Percentiles rank a stretch among this genome's conserved stretches.
These are phyloP conservation scores for Diorhabda sublineata DNA, from an alignment of 1,140 invertebrate species.

Conservation along the genomic window DNA sequence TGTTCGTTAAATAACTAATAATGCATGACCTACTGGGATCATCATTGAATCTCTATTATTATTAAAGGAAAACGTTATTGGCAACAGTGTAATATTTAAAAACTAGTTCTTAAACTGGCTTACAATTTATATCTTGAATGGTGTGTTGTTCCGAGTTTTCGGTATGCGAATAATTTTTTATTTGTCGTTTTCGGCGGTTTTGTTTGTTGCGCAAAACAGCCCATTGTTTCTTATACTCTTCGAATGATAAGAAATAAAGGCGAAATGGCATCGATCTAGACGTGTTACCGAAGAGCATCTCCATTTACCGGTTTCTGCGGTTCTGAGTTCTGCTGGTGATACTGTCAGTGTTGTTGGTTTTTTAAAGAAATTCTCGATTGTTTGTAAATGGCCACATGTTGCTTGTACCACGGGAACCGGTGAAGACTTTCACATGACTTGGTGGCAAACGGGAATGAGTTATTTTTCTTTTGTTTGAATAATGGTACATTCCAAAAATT, in stretches of 20 bases:
- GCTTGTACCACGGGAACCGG: constrained; percentile 1
- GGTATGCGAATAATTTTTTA: constrained; percentile 7
- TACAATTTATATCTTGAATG: constrained; percentile 8
- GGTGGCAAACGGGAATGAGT: not conserved
- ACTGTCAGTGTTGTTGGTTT: constrained; percentile 5
- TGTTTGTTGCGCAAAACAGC: constrained; percentile 10
- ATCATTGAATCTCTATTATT: too few relatives aligned
- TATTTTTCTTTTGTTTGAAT: not conserved
- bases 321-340: not conserved
- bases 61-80: not conserved
- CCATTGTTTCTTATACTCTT: constrained; percentile 13
- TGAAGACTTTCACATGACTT: not conserved
- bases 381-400: not conserved
- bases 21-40: too few relatives aligned
- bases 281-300: constrained; percentile 9
- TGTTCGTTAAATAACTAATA: too few relatives aligned
- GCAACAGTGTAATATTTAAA: not conserved
- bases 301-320: constrained; percentile 12
- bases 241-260: constrained; percentile 6
- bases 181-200: constrained; percentile 12
- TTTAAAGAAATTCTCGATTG: not conserved
- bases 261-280: not conserved
- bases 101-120: constrained; percentile 11
- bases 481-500: too few relatives aligned
- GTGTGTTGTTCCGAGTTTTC: constrained; percentile 6